Conservation (phyloP, 2,797 vertebrate species). For the Chloroceryle amazona region DNA sequence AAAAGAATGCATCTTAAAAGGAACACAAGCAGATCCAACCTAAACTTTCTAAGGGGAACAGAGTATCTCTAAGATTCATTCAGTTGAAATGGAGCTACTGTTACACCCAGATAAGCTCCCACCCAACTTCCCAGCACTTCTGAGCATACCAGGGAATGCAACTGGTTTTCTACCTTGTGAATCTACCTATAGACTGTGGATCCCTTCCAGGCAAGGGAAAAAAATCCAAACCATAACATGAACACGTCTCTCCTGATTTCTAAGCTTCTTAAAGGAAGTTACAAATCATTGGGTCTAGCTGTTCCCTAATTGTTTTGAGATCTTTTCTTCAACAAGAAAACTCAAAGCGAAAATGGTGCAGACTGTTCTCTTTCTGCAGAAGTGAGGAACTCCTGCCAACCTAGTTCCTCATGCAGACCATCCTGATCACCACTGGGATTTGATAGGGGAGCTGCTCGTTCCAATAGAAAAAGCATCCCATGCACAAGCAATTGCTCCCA, state of each 20-base stretch:
- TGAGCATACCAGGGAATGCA: background rate
- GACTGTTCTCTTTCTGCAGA: background rate
- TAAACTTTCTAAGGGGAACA: background rate
- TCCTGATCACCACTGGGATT: background rate
- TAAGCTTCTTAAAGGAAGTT: background rate
- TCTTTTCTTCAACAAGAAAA: background rate
- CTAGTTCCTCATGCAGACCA: background rate
- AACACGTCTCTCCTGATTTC: background rate
- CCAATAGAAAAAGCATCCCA: background rate
- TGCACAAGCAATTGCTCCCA: background rate
- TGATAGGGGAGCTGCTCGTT: background rate
- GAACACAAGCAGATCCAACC: background rate
- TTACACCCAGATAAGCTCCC: background rate
- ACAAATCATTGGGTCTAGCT: background rate
- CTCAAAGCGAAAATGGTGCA: background rate
- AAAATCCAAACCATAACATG: rapidly evolving
- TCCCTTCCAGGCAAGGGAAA: background rate
- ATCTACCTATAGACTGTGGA: background rate
- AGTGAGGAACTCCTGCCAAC: background rate
- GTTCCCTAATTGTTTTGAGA: background rate
- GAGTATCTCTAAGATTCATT: background rate
- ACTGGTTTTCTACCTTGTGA: background rate
- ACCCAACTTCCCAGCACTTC: background rate
- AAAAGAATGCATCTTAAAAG: constrained; percentile 29
- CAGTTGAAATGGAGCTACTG: background rate